Base-by-base conservation (phyloP, 2,113 vertebrate genomes). In the Cyanoliseus patagonus region DNA sequence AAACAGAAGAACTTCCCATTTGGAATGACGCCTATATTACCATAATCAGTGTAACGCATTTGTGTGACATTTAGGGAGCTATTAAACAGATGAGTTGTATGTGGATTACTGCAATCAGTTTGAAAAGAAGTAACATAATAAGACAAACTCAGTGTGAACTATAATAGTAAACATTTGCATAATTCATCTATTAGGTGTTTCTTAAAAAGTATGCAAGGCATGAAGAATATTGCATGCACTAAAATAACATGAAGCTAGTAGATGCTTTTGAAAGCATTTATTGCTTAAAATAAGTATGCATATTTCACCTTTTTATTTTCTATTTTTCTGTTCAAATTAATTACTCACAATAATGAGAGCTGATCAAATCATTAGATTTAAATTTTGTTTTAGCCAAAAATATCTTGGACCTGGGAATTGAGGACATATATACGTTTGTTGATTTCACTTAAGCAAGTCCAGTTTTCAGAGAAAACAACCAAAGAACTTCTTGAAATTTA, bases 1-100 rank as follows among this genome's bases (percentile, higher is more conserved):
- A 41, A 22, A 2, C 7, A 55, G 30, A 22, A 83, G 17, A 9
- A 46, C 6, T 0, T 1, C 1, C 1, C 15, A 2, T 44, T 62
- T 57, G 12, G 33, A 76, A 47, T 47, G 8, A 55, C 8, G 35
- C 2, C 7, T 51, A 8, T n/a, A 51, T 3, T 30, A 59, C 18
- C 7, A 74, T 10, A 6, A 28, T 55, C 25, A 85, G 5, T 41
- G 25, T 11, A 30, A 44, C 7, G 7, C 6, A 4, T 37, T 55
- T 33, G 1, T 64, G 30, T 3, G 14, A 47, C 8, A 17, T 33
- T 88, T 73, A 17, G 35, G 59, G 7, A 27, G 1, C 4, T 69
- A 17, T 42, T 86, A 86, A 86, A 84, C 25, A 49, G 15, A 35
- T 35, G 18, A 6, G 4, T 57, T 66, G 24, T n/a, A 19, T n/a